Evolutionary conservation across 2,888 invertebrate species (phyloP).

Genomic region (Metacarcinus magister): DNA sequence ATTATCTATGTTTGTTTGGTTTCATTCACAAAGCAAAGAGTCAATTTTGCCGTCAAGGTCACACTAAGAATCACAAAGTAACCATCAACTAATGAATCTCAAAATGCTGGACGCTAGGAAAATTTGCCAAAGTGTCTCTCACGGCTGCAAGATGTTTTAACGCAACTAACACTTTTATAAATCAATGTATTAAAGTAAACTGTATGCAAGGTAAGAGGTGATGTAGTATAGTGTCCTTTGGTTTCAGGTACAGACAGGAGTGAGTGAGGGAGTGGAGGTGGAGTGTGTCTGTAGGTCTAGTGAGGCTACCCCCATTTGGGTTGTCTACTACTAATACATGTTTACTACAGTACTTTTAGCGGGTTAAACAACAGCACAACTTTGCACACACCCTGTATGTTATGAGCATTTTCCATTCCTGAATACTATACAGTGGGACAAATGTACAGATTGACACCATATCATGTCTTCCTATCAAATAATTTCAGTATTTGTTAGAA

Average conservation of each 20-base stretch:
- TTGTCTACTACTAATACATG: not conserved
- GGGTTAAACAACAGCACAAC: constrained; percentile 1
- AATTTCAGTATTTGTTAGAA: not conserved
- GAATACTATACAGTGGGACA: not conserved
- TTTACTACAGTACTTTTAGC: not conserved
- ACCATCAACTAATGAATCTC: no score
- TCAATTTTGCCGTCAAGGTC: no score
- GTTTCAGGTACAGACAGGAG: not conserved
- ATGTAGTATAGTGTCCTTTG: not conserved
- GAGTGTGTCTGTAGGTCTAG: not conserved
- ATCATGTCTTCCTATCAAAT: not conserved
- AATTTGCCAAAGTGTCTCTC: no score
- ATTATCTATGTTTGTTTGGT: not conserved
- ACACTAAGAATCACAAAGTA: no score
- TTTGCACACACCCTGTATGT: constrained; percentile 30
- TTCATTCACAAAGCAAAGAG: not conserved
- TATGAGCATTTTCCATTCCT: not conserved
- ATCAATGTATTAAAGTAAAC: no score
- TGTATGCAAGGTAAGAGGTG: no score
- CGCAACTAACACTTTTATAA: no score
- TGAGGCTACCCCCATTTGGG: not conserved
- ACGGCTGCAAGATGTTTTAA: no score
- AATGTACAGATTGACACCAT: not conserved
- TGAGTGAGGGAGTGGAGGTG: not conserved
- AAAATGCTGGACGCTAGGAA: no score